Percentiles rank a stretch among this genome's conserved stretches.
These are phyloP conservation scores for Natator depressus DNA, from an alignment of 2,113 vertebrate species.

Conservation along the genomic window DNA sequence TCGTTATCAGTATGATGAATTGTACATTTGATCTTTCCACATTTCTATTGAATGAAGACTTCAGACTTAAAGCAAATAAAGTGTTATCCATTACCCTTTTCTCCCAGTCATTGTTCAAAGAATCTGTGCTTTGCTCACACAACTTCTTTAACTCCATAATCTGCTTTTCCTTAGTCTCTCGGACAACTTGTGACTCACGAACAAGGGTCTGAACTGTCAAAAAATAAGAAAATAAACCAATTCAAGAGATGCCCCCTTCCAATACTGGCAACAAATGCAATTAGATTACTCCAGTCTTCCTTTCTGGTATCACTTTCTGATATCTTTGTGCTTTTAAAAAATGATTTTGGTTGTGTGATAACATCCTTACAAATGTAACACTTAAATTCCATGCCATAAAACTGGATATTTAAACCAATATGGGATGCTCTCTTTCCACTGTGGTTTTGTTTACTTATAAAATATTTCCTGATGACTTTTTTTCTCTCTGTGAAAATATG, in stretches of 20 bases:
- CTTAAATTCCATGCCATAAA: background rate
- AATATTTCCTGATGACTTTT: background rate
- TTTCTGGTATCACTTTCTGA: background rate
- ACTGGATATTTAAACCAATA: background rate
- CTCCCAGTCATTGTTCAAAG: constrained; percentile 92
- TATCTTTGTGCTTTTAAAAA: background rate
- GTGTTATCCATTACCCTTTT: constrained; percentile 84
- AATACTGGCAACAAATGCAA: background rate
- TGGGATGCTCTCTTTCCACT: background rate
- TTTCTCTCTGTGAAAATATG: background rate
- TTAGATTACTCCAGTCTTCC: background rate
- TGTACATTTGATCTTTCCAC: background rate
- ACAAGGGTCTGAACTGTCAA: constrained; percentile 91
- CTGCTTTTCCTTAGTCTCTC: constrained; percentile 93
- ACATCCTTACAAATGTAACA: background rate
- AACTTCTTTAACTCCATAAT: constrained; percentile 93
- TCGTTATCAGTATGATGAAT: background rate
- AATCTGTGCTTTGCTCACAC: constrained; percentile 88
- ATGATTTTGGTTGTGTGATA: background rate
- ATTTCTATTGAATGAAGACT: background rate
- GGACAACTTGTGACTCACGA: constrained; percentile 90
- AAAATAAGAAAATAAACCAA: constrained; percentile 50
- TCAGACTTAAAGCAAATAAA: background rate
- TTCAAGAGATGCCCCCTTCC: constrained; percentile 1
- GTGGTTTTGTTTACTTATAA: background rate